Conservation (phyloP, 2,113 vertebrate genomes). For the Neodontobutis hainanensis region DNA sequence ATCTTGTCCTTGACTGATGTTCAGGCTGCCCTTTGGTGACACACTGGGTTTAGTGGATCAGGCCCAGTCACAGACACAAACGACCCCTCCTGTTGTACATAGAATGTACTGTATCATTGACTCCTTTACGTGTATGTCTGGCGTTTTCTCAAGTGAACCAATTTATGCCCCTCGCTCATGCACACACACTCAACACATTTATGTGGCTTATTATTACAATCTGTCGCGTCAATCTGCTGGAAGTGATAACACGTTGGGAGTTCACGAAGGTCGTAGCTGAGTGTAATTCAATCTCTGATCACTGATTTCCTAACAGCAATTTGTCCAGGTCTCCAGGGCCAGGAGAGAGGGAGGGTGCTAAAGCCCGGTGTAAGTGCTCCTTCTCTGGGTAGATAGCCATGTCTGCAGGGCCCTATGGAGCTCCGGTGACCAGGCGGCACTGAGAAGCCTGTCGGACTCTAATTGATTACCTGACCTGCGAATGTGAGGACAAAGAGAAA, state of each 20-base stretch:
- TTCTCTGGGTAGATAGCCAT: conserved; percentile 80
- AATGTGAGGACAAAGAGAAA: conserved; percentile 63
- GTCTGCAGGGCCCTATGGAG: conserved; percentile 76
- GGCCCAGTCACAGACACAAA: no score
- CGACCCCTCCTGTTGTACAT: not conserved
- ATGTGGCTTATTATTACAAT: conserved; percentile 41
- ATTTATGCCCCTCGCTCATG: conserved; percentile 14
- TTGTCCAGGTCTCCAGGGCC: conserved; percentile 38
- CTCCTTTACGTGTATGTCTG: conserved; percentile 23
- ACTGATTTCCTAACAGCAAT: conserved; percentile 51
- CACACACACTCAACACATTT: conserved; percentile 19
- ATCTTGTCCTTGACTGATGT: no score
- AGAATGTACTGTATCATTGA: conserved; percentile 31
- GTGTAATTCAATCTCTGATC: conserved; percentile 64
- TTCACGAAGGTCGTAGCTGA: conserved; percentile 50
- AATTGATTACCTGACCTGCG: conserved; percentile 88
- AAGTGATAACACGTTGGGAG: conserved; percentile 44
- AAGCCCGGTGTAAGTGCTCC: conserved; percentile 69
- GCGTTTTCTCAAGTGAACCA: conserved; percentile 47
- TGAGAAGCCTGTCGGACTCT: conserved; percentile 83
- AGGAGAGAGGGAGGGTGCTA: conserved; percentile 12
- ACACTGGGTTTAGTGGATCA: no score
- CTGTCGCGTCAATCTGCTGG: conserved; percentile 50
- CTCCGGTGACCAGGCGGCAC: conserved; percentile 82
- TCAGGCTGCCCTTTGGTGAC: no score